These are phyloP conservation scores for Agapetus fuscipes DNA, from an alignment of 2,888 invertebrate species.

Conservation along the genomic window DNA sequence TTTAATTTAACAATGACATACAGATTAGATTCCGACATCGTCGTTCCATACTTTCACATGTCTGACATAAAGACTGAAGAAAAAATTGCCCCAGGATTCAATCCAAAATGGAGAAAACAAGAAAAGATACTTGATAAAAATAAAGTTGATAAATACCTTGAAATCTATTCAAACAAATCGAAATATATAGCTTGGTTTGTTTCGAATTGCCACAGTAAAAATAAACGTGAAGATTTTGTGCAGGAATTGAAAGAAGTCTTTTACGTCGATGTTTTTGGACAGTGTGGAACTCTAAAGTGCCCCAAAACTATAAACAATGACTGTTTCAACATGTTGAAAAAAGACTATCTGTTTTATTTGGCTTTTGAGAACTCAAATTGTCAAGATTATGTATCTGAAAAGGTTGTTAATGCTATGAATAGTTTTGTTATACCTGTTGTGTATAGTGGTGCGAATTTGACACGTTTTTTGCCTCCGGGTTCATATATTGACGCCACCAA, in stretches of 20 bases:
- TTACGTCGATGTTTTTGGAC: slow-evolving; percentile 51
- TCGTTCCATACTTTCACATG: slow-evolving; percentile 28
- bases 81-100: not conserved
- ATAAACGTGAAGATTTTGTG: slow-evolving; percentile 34
- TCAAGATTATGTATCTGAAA: slow-evolving; percentile 60
- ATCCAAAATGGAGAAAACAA: not conserved
- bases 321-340: slow-evolving; percentile 33
- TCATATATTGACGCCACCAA: slow-evolving; percentile 57
- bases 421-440: slow-evolving; percentile 44
- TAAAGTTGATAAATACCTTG: not conserved
- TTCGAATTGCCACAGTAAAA: slow-evolving; percentile 39
- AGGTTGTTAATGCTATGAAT: slow-evolving; percentile 39
- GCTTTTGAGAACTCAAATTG: slow-evolving; percentile 60
- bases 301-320: slow-evolving; percentile 21
- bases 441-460: slow-evolving; percentile 58
- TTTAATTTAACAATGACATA: slow-evolving; percentile 36
- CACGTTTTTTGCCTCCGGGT: slow-evolving; percentile 45
- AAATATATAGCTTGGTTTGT: slow-evolving; percentile 49
- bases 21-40: slow-evolving; percentile 32
- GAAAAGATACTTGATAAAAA: slow-evolving; percentile 2
- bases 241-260: slow-evolving; percentile 45
- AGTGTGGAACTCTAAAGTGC: slow-evolving; percentile 41
- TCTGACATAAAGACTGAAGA: slow-evolving; percentile 25
- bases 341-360: slow-evolving; percentile 57
- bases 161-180: slow-evolving; percentile 26